phyloP scores from a whole-genome alignment of 2,113 vertebrate species.

The Podocnemis expansa region DNA sequence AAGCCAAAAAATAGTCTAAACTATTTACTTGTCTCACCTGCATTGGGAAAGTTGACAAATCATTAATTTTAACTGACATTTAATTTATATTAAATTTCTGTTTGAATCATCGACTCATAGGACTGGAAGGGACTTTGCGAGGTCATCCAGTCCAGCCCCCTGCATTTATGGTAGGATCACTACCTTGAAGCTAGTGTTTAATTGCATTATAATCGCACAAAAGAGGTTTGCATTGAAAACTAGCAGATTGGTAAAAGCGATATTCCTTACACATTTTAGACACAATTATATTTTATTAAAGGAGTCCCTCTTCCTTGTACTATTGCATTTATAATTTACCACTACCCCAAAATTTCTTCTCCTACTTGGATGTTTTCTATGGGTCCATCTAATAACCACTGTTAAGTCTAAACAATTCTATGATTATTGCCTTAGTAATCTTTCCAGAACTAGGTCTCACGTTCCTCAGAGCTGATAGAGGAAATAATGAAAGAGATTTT shows the following conservation, averaged over 20 bases:
- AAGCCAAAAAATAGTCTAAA: not conserved
- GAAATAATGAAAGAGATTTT: not conserved
- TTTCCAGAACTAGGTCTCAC: not conserved
- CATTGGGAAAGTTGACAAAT: not conserved
- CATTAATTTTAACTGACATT: not conserved
- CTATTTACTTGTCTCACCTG: not conserved
- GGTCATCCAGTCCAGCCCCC: no score
- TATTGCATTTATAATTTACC: not conserved
- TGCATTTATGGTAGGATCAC: no score
- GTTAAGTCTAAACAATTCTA: not conserved
- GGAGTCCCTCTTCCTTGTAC: not conserved
- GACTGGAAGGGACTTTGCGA: no score
- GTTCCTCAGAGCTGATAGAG: not conserved
- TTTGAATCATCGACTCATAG: not conserved
- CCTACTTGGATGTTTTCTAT: not conserved
- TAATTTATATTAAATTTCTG: not conserved
- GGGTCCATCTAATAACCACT: not conserved
- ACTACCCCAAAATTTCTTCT: not conserved
- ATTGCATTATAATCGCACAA: not conserved
- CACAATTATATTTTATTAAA: not conserved
- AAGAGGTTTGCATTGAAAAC: not conserved
- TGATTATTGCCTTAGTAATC: not conserved
- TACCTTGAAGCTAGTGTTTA: not conserved
- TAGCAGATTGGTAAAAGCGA: not conserved
- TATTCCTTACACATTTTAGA: not conserved